Evolutionary conservation across 2,113 vertebrate species (phyloP).

Genomic region (Tautogolabrus adspersus): DNA sequence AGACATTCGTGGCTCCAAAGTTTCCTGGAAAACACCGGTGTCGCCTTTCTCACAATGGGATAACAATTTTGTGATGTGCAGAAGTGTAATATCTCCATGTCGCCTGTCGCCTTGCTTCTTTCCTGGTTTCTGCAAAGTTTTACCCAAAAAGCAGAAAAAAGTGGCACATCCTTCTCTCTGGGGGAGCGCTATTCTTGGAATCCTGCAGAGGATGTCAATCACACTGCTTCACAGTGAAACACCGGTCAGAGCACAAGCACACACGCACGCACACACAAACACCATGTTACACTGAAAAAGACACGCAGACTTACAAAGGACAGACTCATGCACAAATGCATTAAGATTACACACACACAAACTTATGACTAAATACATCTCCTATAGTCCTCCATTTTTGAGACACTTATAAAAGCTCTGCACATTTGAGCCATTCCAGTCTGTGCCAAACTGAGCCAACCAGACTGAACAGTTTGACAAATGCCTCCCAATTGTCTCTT

Average conservation of each 20-base stretch:
- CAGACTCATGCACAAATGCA: not conserved
- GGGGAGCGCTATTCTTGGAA: constrained; percentile 58
- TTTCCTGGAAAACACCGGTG: constrained; percentile 15
- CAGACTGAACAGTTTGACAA: constrained; percentile 50
- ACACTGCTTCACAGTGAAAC: constrained; percentile 20
- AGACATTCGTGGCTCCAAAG: not conserved
- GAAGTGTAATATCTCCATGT: not conserved
- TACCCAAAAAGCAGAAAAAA: constrained; percentile 49
- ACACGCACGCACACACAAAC: constrained; percentile 3
- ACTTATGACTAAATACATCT: constrained; percentile 27
- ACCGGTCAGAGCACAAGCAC: constrained; percentile 30
- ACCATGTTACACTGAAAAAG: not conserved
- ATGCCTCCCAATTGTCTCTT: constrained; percentile 47
- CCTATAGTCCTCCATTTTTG: constrained; percentile 34
- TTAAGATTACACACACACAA: not conserved
- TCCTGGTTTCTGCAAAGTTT: constrained; percentile 38
- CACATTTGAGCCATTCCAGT: constrained; percentile 17
- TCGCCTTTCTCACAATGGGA: constrained; percentile 14
- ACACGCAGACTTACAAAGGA: not conserved
- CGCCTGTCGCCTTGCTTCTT: constrained; percentile 29
- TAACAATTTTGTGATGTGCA: constrained; percentile 3
- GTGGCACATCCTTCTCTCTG: constrained; percentile 52
- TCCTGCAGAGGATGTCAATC: constrained; percentile 35
- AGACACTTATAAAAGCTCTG: constrained; percentile 32
- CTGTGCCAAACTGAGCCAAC: constrained; percentile 40